Evolutionary conservation across 2,797 vertebrate genomes (phyloP).

Genomic region (Myoxocephalus aenaeus): DNA sequence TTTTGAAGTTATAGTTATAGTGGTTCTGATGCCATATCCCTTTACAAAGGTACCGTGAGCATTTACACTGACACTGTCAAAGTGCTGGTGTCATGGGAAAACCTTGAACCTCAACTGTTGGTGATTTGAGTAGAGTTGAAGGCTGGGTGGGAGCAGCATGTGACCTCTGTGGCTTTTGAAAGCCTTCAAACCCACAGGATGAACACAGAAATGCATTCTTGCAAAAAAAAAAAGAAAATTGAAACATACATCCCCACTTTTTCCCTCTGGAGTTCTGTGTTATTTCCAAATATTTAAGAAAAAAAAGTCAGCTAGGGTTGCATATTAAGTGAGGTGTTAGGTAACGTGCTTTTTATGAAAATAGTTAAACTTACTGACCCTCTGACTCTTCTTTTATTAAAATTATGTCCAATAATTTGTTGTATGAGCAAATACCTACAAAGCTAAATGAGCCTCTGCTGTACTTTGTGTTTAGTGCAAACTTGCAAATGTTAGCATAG

Average conservation of each 20-base stretch:
- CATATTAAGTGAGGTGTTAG: conserved; percentile 3
- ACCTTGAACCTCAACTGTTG: background rate
- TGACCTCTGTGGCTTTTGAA: conserved; percentile 3
- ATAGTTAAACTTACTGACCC: background rate
- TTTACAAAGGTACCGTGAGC: background rate
- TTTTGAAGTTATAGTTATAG: too few relatives aligned
- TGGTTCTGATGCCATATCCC: conserved; percentile 1
- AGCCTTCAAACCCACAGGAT: conserved; percentile 22
- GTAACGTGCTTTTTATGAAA: background rate
- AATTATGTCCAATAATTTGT: background rate
- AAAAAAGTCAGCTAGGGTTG: background rate
- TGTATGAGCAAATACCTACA: background rate
- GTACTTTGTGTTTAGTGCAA: background rate
- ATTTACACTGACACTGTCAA: conserved; percentile 7
- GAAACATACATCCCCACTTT: conserved; percentile 9
- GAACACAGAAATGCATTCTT: conserved; percentile 21
- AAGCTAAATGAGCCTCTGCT: background rate
- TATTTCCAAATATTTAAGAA: background rate
- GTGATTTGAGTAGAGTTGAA: conserved; percentile 28
- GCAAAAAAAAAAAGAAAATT: conserved; percentile 2
- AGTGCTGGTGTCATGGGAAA: conserved; percentile 25
- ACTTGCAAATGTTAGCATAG: background rate
- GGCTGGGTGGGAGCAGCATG: conserved; percentile 17
- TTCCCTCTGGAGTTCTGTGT: background rate
- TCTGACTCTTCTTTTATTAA: background rate